These are phyloP conservation scores for Meliscaeva auricollis DNA, from an alignment of 2,888 invertebrate genomes.

Conservation along the genomic window DNA sequence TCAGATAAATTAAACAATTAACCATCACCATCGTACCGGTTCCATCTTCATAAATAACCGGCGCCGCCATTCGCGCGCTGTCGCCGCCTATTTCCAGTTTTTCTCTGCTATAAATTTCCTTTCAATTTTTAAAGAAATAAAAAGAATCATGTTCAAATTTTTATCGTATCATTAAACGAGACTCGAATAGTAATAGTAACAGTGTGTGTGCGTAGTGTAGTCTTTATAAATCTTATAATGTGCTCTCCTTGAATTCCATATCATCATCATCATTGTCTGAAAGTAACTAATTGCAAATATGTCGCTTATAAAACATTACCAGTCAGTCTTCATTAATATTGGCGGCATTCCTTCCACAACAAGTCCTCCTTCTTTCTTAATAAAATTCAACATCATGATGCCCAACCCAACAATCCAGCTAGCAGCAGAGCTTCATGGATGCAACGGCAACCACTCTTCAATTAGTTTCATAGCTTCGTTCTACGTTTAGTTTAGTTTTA, in stretches of 20 bases:
- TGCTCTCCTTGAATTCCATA: slow-evolving; percentile 19
- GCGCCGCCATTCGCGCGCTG: neutral
- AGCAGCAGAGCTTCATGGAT: slow-evolving; percentile 9
- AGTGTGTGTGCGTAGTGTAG: too few species aligned
- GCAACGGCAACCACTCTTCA: slow-evolving; percentile 1
- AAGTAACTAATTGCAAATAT: slow-evolving; percentile 54
- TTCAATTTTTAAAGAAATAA: neutral
- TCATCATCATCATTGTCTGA: slow-evolving; percentile 13
- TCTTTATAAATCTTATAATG: neutral
- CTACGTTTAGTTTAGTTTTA: neutral
- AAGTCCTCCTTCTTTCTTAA: slow-evolving; percentile 29
- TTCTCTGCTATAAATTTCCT: too few species aligned
- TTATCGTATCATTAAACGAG: neutral
- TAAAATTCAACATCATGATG: neutral
- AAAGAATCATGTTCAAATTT: neutral
- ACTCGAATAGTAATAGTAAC: too few species aligned
- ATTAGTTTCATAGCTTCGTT: slow-evolving; percentile 20
- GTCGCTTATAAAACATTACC: slow-evolving; percentile 48
- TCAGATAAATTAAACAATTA: slow-evolving; percentile 7
- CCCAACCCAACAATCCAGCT: too few species aligned
- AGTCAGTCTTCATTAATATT: slow-evolving; percentile 42
- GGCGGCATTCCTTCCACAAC: slow-evolving; percentile 40
- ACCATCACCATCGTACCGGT: neutral
- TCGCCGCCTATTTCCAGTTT: neutral
- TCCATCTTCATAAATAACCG: slow-evolving; percentile 5